Percentiles rank a stretch among this genome's conserved stretches.
Evolutionary conservation across 1,140 invertebrate genomes (phyloP).

Genomic region (Neocloeon triangulifer): DNA sequence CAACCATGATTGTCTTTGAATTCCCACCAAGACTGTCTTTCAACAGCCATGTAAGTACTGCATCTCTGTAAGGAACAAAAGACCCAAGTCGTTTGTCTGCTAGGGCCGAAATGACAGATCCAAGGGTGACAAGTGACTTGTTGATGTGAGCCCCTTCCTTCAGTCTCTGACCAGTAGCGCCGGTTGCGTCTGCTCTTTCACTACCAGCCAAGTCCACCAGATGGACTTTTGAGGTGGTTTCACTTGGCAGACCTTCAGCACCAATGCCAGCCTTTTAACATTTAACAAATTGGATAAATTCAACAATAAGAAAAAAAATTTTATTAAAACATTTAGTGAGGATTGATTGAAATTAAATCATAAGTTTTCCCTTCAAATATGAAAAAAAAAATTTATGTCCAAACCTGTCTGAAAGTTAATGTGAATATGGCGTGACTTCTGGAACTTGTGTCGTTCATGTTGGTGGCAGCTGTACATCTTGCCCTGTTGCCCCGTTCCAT

Average conservation of each 20-base stretch:
- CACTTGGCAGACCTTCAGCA: slow-evolving; percentile 56
- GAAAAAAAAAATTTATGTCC: too few species aligned
- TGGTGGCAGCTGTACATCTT: slow-evolving; percentile 58
- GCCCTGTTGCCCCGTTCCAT: slow-evolving; percentile 55
- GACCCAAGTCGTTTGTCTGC: slow-evolving; percentile 42
- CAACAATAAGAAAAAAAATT: too few species aligned
- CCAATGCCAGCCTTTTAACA: slow-evolving; percentile 55
- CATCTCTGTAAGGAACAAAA: slow-evolving; percentile 79
- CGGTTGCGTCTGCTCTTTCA: slow-evolving; percentile 66
- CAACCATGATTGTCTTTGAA: slow-evolving; percentile 82
- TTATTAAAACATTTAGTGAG: too few species aligned
- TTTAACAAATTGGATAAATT: too few species aligned
- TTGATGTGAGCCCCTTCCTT: slow-evolving; percentile 85
- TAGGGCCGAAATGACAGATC: slow-evolving; percentile 84
- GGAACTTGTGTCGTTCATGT: slow-evolving; percentile 71
- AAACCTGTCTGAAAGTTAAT: slow-evolving; percentile 77
- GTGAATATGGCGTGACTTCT: slow-evolving; percentile 91
- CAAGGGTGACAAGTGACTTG: slow-evolving; percentile 72
- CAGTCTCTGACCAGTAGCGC: slow-evolving; percentile 62
- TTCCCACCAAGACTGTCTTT: slow-evolving; percentile 86
- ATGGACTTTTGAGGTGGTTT: slow-evolving; percentile 72
- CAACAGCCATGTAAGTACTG: slow-evolving; percentile 71
- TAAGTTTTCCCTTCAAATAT: too few species aligned
- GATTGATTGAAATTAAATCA: too few species aligned
- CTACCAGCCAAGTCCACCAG: slow-evolving; percentile 73